Percentiles rank a stretch among this genome's conserved stretches.
Evolutionary conservation across 2,797 vertebrate species (phyloP).

Genomic region (Labeo calbasu): DNA sequence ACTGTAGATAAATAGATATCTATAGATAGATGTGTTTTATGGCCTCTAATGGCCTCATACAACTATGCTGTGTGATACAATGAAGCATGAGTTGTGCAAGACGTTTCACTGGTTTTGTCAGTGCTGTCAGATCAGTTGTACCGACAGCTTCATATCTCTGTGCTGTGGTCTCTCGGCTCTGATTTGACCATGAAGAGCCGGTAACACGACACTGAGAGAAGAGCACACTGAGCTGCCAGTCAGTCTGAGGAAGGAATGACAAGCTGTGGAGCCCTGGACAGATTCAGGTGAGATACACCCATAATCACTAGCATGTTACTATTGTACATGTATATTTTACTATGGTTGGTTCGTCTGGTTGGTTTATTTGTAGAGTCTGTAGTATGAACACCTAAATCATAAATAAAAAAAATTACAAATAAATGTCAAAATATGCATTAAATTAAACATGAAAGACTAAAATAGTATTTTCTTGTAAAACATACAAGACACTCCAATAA

Average conservation of each 20-base stretch:
- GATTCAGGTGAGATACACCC: constrained; percentile 33
- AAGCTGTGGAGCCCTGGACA: constrained; percentile 32
- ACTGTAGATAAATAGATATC: neutral
- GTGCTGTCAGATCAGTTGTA: constrained; percentile 26
- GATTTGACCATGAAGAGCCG: constrained; percentile 30
- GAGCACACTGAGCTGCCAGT: neutral
- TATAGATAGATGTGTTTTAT: neutral
- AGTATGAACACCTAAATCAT: neutral
- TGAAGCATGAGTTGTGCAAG: neutral
- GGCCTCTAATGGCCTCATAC: neutral
- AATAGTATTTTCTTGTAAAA: neutral
- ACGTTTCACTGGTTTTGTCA: neutral
- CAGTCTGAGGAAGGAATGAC: constrained; percentile 39
- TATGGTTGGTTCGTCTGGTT: neutral
- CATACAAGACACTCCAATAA: neutral
- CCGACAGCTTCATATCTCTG: neutral
- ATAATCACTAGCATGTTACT: neutral
- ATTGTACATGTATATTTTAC: neutral
- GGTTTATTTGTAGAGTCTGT: neutral
- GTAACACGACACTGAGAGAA: constrained; percentile 41
- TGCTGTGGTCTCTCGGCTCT: constrained; percentile 14
- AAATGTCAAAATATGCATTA: neutral
- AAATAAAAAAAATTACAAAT: neutral
- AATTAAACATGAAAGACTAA: neutral
- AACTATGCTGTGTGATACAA: neutral